Evolutionary conservation across 2,888 invertebrate genomes (phyloP), one percentile per base, ranked within the genome.

Genomic region (Antheraea assamensis): DNA sequence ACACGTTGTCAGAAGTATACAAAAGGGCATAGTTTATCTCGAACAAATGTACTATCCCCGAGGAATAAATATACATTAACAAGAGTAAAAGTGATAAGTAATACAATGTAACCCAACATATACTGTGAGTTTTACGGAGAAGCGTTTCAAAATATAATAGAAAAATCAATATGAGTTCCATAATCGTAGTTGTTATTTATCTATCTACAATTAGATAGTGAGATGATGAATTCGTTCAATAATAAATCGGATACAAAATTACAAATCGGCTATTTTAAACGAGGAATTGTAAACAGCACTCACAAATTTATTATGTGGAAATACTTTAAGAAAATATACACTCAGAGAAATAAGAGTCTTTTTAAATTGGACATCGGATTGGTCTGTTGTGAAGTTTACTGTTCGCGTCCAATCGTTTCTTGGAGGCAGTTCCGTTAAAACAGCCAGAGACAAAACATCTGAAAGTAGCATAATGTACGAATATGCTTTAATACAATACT

Each of bases 371-470:
- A 90, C 91, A 73, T 94, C 93, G 3, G 77, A 30, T 61, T 88
- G 90, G 0, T 78, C 61, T 0, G 85, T 88, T 71, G 82, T 88
- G 75, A 93, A 88, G 70, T 78, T 84, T 0, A 93, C 91, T 0
- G 80, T 78, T 1, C 76, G 73, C 0, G 85, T 85, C 94, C 93
- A 94, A 73, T 88, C 88, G 0, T 74, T 64, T 21, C 85, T 81
- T 0, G 78, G 78, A 0, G 93, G 92, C 10, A 93, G 21, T 76
- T 94, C 94, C 0, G 92, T 90, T 5, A 83, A 52, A 0, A 94
- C 92, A 0, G 92, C 84, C 35, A 94, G 76, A 0, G 90, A 80
- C 80, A 94, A 76, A 7, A 94, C 76, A 80, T 92, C 93, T 93
- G 81, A 3, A 77, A 64, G 3, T 27, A 30, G 17, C 17, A 17